Evolutionary conservation across 2,797 vertebrate species (phyloP).

Genomic region (Alosa sapidissima): DNA sequence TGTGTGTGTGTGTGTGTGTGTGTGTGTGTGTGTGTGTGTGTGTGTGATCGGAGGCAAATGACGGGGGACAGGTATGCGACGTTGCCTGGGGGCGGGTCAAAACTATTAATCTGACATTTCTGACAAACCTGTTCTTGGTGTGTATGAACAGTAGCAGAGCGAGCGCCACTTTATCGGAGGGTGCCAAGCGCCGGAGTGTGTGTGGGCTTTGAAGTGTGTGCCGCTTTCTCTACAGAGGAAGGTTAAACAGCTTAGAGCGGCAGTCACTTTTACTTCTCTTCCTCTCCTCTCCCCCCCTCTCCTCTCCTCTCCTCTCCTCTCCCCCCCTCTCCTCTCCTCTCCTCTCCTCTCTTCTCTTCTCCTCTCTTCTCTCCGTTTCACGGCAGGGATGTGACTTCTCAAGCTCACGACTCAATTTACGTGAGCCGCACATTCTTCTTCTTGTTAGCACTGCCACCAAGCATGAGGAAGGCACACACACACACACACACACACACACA

Average conservation of each 20-base stretch:
- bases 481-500: background rate
- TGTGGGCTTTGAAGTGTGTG: slow-evolving; percentile 79
- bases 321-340: background rate
- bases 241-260: slow-evolving; percentile 81
- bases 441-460: background rate
- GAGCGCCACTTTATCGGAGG: slow-evolving; percentile 72
- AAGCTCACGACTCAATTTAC: background rate
- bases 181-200: slow-evolving; percentile 62
- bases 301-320: slow-evolving; percentile 64
- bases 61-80: slow-evolving; percentile 77
- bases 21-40: background rate
- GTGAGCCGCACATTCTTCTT: background rate
- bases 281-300: too few relatives aligned
- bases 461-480: background rate
- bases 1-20: background rate
- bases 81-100: slow-evolving; percentile 79
- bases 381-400: background rate
- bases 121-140: slow-evolving; percentile 73
- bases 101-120: slow-evolving; percentile 81
- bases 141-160: slow-evolving; percentile 48
- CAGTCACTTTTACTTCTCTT: slow-evolving; percentile 73
- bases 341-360: background rate
- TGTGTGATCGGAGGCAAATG: slow-evolving; percentile 57
- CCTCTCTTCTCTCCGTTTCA: background rate
- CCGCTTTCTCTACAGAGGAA: slow-evolving; percentile 76